Percentiles rank a stretch among this genome's conserved stretches.
Conservation (phyloP, 2,113 vertebrate genomes). For the Phaethornis superciliosus region DNA sequence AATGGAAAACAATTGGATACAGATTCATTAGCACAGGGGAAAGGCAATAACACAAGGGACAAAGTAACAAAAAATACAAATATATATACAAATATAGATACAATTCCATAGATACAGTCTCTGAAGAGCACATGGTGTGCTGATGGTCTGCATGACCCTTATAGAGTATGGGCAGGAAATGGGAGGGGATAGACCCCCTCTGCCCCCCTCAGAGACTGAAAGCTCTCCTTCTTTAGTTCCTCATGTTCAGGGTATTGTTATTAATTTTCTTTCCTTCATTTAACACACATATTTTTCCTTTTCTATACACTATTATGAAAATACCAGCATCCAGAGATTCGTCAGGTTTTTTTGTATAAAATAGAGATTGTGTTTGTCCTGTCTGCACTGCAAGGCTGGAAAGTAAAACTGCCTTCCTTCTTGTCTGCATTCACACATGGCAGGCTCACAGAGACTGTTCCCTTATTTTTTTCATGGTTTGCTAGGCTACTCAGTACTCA, state of each 20-base stretch:
- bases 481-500: neutral
- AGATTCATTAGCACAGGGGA: too few species aligned
- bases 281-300: neutral
- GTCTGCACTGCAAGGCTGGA: neutral
- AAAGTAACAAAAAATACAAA: too few species aligned
- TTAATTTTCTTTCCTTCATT: neutral
- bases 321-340: neutral
- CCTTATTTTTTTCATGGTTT: neutral
- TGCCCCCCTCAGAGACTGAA: too few species aligned
- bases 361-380: neutral
- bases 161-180: too few species aligned
- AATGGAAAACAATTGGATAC: too few species aligned
- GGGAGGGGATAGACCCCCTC: too few species aligned
- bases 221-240: too few species aligned
- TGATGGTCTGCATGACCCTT: too few species aligned
- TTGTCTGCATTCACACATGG: neutral
- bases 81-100: too few species aligned
- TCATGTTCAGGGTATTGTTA: neutral
- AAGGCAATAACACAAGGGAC: too few species aligned
- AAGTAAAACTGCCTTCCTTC: neutral
- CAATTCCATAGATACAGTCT: too few species aligned
- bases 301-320: neutral
- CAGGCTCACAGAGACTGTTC: neutral
- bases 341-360: neutral
- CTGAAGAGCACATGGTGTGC: too few species aligned